A percentile compares a stretch with the other conserved stretches of the same genome.
Conservation (phyloP, 2,888 invertebrate species). For the Calliphora vomitoria region DNA sequence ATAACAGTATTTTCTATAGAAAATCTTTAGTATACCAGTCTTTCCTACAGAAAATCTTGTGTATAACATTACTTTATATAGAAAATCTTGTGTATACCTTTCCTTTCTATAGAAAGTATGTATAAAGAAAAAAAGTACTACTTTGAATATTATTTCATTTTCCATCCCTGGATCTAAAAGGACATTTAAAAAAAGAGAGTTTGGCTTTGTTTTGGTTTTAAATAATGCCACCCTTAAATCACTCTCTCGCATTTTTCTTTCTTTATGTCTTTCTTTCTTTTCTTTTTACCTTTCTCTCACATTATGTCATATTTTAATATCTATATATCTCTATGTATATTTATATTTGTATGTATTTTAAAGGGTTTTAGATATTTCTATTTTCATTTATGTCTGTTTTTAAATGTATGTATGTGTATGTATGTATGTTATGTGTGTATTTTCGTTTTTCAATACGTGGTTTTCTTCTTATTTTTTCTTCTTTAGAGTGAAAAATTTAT, state of each 20-base stretch:
- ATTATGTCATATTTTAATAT: slow-evolving; percentile 35
- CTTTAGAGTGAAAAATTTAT: slow-evolving; percentile 44
- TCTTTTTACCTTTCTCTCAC: slow-evolving; percentile 12
- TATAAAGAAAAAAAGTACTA: no score
- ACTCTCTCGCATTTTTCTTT: slow-evolving; percentile 48
- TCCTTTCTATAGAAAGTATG: no score
- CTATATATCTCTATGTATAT: not conserved
- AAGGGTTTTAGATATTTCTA: slow-evolving; percentile 35
- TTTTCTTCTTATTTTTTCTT: slow-evolving; percentile 31
- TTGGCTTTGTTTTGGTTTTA: no score
- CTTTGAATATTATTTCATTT: no score
- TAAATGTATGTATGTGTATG: slow-evolving; percentile 30
- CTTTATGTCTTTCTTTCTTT: slow-evolving; percentile 12
- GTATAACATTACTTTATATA: no score
- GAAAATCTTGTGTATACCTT: no score
- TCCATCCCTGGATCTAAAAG: no score
- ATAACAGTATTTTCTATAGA: no score
- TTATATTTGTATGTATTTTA: slow-evolving; percentile 39
- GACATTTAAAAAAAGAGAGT: no score
- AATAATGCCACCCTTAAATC: slow-evolving; percentile 44
- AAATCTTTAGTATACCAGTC: no score
- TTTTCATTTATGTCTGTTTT: slow-evolving; percentile 28
- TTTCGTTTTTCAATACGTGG: slow-evolving; percentile 44
- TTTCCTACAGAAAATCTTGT: no score
- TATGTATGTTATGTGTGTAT: slow-evolving; percentile 28